A percentile compares a stretch with the other conserved stretches of the same genome.
phyloP scores from a whole-genome alignment of 2,888 invertebrate species.

The Drosophila planitibia region DNA sequence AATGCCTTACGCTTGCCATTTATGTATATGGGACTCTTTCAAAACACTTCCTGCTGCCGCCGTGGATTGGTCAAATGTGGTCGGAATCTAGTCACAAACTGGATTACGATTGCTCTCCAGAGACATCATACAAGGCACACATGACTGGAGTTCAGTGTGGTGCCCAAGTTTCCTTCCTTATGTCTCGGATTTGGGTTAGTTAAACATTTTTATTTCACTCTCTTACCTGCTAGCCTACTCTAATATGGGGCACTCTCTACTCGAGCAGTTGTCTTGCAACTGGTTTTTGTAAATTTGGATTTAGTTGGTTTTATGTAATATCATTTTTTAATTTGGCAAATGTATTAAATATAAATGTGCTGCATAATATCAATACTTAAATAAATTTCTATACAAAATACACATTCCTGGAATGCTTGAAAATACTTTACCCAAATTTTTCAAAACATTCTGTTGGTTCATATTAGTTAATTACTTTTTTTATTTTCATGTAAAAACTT shows the following conservation, averaged over 20 bases:
- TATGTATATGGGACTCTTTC: slow-evolving; percentile 37
- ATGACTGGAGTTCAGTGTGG: slow-evolving; percentile 21
- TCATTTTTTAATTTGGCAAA: background rate
- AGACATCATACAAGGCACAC: slow-evolving; percentile 41
- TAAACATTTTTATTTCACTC: slow-evolving; percentile 61
- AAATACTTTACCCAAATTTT: background rate
- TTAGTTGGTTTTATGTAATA: slow-evolving; percentile 2
- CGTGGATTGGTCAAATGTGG: slow-evolving; percentile 59
- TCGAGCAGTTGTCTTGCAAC: slow-evolving; percentile 4
- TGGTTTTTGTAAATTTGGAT: slow-evolving; percentile 5
- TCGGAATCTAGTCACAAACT: slow-evolving; percentile 65
- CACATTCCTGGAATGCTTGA: background rate
- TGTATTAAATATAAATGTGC: too few relatives aligned
- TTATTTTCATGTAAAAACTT: background rate
- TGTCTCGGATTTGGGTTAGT: slow-evolving; percentile 74
- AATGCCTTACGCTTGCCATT: slow-evolving; percentile 51
- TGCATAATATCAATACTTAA: background rate
- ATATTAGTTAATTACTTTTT: background rate
- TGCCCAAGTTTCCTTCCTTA: slow-evolving; percentile 70
- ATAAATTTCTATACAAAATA: background rate
- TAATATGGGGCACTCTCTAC: slow-evolving; percentile 15
- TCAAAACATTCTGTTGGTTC: background rate
- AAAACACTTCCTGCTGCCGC: slow-evolving; percentile 72
- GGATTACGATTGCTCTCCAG: slow-evolving; percentile 73
- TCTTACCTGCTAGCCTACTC: slow-evolving; percentile 12